phyloP scores from a whole-genome alignment of 2,113 vertebrate species.

The Geococcyx californianus region DNA sequence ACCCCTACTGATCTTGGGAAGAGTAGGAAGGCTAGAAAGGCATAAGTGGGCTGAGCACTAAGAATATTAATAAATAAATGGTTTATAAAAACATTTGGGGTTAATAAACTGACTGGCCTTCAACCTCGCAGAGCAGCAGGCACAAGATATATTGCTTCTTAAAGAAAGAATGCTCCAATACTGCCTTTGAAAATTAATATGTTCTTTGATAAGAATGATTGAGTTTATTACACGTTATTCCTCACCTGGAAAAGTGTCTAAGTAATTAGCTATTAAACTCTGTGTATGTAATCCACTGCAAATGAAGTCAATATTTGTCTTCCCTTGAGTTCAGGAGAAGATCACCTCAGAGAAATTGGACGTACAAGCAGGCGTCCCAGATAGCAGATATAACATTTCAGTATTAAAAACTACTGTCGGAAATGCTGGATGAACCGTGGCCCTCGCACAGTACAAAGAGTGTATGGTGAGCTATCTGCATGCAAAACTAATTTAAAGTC shows the following conservation, averaged over 20 bases:
- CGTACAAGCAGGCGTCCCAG: background rate
- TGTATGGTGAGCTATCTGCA: background rate
- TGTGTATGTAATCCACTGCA: background rate
- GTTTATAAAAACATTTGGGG: background rate
- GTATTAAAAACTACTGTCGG: background rate
- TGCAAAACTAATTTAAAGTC: background rate
- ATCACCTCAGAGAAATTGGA: accelerated
- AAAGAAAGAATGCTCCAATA: background rate
- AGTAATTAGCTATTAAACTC: background rate
- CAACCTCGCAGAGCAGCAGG: background rate
- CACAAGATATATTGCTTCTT: background rate
- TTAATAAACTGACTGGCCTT: conserved; percentile 28
- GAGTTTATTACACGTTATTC: background rate
- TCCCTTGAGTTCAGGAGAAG: background rate
- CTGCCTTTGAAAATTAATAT: background rate
- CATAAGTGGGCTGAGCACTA: background rate
- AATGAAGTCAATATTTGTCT: background rate
- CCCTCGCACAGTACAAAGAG: background rate
- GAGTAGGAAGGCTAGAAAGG: background rate
- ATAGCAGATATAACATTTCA: background rate
- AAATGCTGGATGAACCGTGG: background rate
- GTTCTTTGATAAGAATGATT: background rate
- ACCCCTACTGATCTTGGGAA: background rate
- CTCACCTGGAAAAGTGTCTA: background rate
- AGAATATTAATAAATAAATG: conserved; percentile 35